Conservation (phyloP, 1,140 invertebrate species). For the Pararge aegeria region DNA sequence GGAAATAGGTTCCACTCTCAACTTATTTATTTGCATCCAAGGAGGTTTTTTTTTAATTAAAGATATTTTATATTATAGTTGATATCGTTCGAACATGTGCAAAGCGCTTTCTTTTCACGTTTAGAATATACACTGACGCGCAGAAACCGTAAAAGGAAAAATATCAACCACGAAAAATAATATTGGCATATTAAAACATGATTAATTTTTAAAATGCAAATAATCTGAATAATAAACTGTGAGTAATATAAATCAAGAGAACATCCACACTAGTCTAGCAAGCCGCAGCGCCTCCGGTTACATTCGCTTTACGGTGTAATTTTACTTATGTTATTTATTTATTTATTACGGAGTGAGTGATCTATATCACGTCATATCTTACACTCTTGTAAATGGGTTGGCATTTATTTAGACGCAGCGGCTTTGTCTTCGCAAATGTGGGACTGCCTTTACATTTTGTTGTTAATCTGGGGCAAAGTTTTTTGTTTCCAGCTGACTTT, state of each 20-base stretch:
- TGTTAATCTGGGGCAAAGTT: slow-evolving; percentile 15
- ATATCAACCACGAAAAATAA: too few species aligned
- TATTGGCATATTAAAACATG: too few species aligned
- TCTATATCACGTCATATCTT: slow-evolving; percentile 78
- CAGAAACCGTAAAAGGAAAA: too few species aligned
- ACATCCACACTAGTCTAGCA: slow-evolving; percentile 45
- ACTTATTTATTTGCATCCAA: too few species aligned
- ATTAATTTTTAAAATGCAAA: too few species aligned
- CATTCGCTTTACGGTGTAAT: slow-evolving; percentile 78
- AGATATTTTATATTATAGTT: too few species aligned
- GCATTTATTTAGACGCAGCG: slow-evolving; percentile 58
- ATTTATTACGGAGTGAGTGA: slow-evolving; percentile 78
- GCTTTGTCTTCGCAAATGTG: slow-evolving; percentile 37
- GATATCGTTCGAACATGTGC: too few species aligned
- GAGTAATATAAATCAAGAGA: slow-evolving; percentile 18
- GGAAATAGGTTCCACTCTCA: too few species aligned
- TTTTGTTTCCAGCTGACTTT: background rate
- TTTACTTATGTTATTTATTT: slow-evolving; percentile 79
- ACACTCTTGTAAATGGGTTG: slow-evolving; percentile 75
- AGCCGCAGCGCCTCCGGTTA: slow-evolving; percentile 66
- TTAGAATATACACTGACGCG: too few species aligned
- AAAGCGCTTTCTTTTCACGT: too few species aligned
- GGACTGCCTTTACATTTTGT: slow-evolving; percentile 27
- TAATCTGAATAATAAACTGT: too few species aligned
- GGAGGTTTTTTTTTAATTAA: too few species aligned